phyloP scores from a whole-genome alignment of 2,888 invertebrate species.

The Latrodectus hesperus region DNA sequence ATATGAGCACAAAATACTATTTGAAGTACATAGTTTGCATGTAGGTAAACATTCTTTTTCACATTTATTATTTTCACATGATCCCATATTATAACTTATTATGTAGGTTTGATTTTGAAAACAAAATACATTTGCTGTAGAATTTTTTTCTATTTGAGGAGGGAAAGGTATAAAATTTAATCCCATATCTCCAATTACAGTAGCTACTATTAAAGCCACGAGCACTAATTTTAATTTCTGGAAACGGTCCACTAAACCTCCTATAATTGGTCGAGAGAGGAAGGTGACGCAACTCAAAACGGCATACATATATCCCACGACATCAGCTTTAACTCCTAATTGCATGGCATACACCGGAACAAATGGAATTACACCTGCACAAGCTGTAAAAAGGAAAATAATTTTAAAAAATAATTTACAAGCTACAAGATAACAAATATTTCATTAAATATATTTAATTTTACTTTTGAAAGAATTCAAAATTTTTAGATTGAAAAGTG shows the following conservation, averaged over 20 bases:
- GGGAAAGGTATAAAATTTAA: conserved; percentile 52
- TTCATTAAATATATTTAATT: too few species aligned
- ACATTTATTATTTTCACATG: not conserved
- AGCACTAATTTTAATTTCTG: conserved; percentile 48
- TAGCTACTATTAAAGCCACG: conserved; percentile 17
- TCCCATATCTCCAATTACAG: conserved; percentile 37
- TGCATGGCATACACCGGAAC: conserved; percentile 66
- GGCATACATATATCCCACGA: conserved; percentile 65
- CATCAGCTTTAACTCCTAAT: conserved; percentile 56
- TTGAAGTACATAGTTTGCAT: not conserved
- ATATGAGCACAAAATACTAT: not conserved
- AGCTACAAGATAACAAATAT: too few species aligned
- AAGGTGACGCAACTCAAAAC: conserved; percentile 69
- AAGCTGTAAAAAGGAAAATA: conserved; percentile 30
- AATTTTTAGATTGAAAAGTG: too few species aligned
- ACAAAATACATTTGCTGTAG: not conserved
- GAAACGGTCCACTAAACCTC: conserved; percentile 68
- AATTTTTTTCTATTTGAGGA: not conserved
- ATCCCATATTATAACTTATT: not conserved
- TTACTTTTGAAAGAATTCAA: too few species aligned
- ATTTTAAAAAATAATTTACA: not conserved
- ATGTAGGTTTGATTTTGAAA: not conserved
- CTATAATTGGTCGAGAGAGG: conserved; percentile 62
- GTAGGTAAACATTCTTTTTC: not conserved
- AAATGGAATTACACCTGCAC: conserved; percentile 67